Percentiles rank a stretch among this genome's conserved stretches.
phyloP scores from a whole-genome alignment of 2,797 vertebrate genomes.

The Etheostoma perlongum region DNA sequence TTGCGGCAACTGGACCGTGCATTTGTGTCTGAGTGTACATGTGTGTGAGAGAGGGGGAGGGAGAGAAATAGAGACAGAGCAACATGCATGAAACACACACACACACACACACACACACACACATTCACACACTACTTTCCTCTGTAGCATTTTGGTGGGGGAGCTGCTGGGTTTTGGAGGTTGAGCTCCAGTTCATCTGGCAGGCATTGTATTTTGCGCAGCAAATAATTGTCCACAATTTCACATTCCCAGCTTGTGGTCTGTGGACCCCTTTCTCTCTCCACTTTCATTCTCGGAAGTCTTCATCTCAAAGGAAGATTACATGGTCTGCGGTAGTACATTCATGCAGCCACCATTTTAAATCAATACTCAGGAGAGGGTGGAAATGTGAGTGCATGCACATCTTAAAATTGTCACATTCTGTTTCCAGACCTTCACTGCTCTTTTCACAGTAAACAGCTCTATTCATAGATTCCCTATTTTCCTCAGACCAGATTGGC shows the following conservation, averaged over 20 bases:
- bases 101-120: slow-evolving; percentile 27
- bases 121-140: slow-evolving; percentile 70
- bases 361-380: slow-evolving; percentile 82
- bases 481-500: slow-evolving; percentile 58
- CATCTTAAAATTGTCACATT: slow-evolving; percentile 77
- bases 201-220: slow-evolving; percentile 88
- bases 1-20: slow-evolving; percentile 43
- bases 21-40: slow-evolving; percentile 50
- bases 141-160: slow-evolving; percentile 73
- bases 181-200: slow-evolving; percentile 88
- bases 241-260: slow-evolving; percentile 86
- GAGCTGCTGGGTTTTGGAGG: slow-evolving; percentile 78
- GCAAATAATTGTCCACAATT: slow-evolving; percentile 89
- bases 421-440: slow-evolving; percentile 62
- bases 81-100: slow-evolving; percentile 39
- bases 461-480: slow-evolving; percentile 70
- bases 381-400: slow-evolving; percentile 72
- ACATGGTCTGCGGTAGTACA: slow-evolving; percentile 81
- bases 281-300: slow-evolving; percentile 81
- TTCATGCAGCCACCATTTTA: slow-evolving; percentile 87
- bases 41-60: slow-evolving; percentile 30
- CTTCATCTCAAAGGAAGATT: slow-evolving; percentile 86
- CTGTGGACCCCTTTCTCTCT: slow-evolving; percentile 75
- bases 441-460: slow-evolving; percentile 70
- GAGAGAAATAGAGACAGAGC: slow-evolving; percentile 52